phyloP scores from a whole-genome alignment of 2,888 invertebrate genomes.

The Xanthorhoe spadicearia region DNA sequence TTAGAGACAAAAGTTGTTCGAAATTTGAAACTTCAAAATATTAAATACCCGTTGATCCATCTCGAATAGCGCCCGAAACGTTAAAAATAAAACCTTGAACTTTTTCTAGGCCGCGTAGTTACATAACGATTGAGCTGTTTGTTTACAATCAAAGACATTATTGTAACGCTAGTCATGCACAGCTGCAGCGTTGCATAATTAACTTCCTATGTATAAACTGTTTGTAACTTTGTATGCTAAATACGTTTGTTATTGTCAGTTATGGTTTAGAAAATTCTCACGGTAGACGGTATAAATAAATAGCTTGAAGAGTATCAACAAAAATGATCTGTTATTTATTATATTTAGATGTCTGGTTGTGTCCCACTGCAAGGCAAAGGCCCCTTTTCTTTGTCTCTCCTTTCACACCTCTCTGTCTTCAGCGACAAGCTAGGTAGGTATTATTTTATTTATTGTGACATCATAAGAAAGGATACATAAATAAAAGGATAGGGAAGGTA shows the following conservation, averaged over 20 bases:
- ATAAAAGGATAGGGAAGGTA: no score
- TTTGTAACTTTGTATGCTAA: background rate
- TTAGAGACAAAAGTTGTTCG: background rate
- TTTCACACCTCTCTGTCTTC: no score
- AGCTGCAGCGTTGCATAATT: constrained; percentile 31
- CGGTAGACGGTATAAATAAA: background rate
- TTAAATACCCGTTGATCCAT: no score
- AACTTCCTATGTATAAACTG: constrained; percentile 6
- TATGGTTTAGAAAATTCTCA: background rate
- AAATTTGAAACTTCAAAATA: background rate
- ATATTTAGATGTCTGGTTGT: no score
- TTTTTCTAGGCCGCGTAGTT: constrained; percentile 27
- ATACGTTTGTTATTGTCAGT: background rate
- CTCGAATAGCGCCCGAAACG: background rate
- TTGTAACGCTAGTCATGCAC: constrained; percentile 29
- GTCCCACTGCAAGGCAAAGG: no score
- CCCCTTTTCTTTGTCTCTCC: no score
- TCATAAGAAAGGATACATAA: no score
- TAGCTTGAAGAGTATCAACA: no score
- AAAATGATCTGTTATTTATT: no score
- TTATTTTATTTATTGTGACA: no score
- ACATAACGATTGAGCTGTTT: constrained; percentile 22
- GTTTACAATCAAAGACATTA: constrained; percentile 27
- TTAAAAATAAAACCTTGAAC: constrained; percentile 31
- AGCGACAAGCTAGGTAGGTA: no score